Percentiles rank a stretch among this genome's conserved stretches.
Conservation (phyloP, 2,113 vertebrate species). For the Brachyistius frenatus region DNA sequence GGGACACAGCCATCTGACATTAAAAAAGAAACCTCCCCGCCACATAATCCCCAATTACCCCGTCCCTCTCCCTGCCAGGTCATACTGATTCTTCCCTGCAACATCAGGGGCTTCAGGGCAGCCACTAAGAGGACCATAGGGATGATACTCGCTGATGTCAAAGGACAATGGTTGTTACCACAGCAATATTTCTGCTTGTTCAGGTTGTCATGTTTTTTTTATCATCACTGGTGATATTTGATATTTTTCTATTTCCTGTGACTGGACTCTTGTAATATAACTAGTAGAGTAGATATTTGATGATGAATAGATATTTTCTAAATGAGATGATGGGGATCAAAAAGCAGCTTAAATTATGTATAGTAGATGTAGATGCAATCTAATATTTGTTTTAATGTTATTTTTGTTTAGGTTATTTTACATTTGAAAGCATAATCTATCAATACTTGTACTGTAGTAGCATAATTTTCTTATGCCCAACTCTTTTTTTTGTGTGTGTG, state of each 20-base stretch:
- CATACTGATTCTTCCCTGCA: constrained; percentile 57
- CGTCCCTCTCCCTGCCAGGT: constrained; percentile 42
- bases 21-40: constrained; percentile 61
- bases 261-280: constrained; percentile 84
- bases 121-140: constrained; percentile 59
- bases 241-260: constrained; percentile 88
- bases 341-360: constrained; percentile 81
- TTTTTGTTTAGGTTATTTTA: constrained; percentile 69
- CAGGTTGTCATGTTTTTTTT: constrained; percentile 86
- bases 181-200: constrained; percentile 87
- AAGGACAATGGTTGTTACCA: constrained; percentile 81
- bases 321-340: constrained; percentile 79
- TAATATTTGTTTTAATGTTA: constrained; percentile 76
- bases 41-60: constrained; percentile 60
- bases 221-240: constrained; percentile 86
- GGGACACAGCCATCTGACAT: constrained; percentile 96
- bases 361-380: constrained; percentile 82
- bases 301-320: constrained; percentile 88
- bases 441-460: constrained; percentile 78
- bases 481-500: constrained; percentile 57
- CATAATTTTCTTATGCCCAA: constrained; percentile 80
- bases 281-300: constrained; percentile 87
- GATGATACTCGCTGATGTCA: constrained; percentile 75
- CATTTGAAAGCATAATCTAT: constrained; percentile 80
- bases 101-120: constrained; percentile 51